Base-by-base conservation (phyloP, 2,888 invertebrate genomes). In the Timandra comae region DNA sequence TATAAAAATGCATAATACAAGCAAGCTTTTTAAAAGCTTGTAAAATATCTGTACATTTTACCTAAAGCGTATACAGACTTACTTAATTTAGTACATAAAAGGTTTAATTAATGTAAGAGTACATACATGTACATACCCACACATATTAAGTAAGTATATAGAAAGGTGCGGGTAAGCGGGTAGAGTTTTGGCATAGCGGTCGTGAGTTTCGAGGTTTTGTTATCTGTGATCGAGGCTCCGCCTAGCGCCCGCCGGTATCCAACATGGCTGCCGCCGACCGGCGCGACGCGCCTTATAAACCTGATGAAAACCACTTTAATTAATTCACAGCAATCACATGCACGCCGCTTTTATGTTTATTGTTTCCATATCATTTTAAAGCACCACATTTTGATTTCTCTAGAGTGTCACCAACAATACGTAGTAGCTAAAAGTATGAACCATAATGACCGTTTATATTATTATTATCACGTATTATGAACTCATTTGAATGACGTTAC, bases 221-320 rank as follows among this genome's bases (percentile, higher is more conserved):
- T 84, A 82, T 81, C 82, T 73, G 66, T 38, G 54, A 71, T 72
- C 73, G 50, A 60, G 58, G 67, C 60, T 56, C 64, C 67, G 71
- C 71, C 68, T 63, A 55, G 52, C 37, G 35, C 55, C n/a, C 68
- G 62, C 56, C 54, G 56, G 40, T 29, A 40, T 43, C 35, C 43
- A 46, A 45, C 31, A 43, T 45, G 46, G 52, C 53, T 46, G 46
- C 49, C 51, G 44, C 27, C 35, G 43, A 43, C 33, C 46, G 41
- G 43, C 48, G 41, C 54, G 59, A 44, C 55, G 46, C 46, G 46
- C 63, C 46, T 79, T 79, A 79, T 74, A 63, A 60, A 68, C 70
- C 72, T 79, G 79, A 82, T 79, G 79, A 82, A 82, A 81, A 71
- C 70, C 80, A 81, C 78, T 80, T 73, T 82, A 82, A 85, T 85